A percentile compares a stretch with the other conserved stretches of the same genome.
Conservation (phyloP, 1,140 invertebrate genomes). For the Rhopalosiphum padi region DNA sequence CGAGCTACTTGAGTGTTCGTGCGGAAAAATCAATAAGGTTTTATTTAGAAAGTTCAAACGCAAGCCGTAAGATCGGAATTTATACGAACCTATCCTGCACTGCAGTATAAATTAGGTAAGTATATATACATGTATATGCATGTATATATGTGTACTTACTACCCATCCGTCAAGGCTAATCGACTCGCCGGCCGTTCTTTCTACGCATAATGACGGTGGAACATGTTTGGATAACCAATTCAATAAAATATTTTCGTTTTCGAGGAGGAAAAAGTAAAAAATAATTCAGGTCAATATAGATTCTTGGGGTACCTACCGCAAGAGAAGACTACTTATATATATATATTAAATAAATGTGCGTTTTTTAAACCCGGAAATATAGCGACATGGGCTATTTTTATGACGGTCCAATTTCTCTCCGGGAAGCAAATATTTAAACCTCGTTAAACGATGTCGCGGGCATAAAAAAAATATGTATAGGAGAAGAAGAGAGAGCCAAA, state of each 20-base stretch:
- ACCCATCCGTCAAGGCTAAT: neutral
- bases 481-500: slow-evolving; percentile 25
- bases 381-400: neutral
- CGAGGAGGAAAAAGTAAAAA: neutral
- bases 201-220: neutral
- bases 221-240: neutral
- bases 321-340: neutral
- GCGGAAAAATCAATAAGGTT: neutral
- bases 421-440: slow-evolving; percentile 28
- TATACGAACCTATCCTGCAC: neutral
- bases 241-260: neutral
- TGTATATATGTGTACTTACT: neutral
- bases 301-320: neutral
- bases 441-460: neutral
- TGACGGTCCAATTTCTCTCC: neutral
- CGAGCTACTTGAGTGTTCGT: neutral
- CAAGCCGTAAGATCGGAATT: neutral
- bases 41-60: slow-evolving; percentile 16
- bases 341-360: neutral
- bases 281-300: neutral
- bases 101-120: neutral
- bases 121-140: neutral
- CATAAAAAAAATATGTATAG: neutral
- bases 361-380: slow-evolving; percentile 29
- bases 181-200: neutral